Conservation (phyloP, 2,113 vertebrate genomes). For the Coturnix japonica region DNA sequence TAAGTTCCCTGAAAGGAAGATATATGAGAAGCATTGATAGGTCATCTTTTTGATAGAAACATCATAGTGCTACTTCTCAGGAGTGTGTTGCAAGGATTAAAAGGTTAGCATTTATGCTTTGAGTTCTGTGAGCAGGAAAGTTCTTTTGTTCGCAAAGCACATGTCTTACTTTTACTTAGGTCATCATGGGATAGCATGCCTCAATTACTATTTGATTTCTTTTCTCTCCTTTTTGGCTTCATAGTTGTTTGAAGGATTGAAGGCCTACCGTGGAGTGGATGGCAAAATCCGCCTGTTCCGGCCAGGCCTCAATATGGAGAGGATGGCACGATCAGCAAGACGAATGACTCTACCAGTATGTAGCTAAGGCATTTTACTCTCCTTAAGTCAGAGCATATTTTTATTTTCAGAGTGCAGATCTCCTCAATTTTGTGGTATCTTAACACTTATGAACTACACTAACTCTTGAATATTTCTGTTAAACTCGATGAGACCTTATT, state of each 20-base stretch:
- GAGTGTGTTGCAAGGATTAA: background rate
- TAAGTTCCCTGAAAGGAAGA: background rate
- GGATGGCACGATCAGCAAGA: conserved; percentile 84
- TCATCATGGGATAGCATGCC: rapidly evolving
- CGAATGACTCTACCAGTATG: conserved; percentile 87
- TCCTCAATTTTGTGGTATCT: background rate
- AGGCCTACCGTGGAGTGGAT: conserved; percentile 88
- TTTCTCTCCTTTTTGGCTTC: background rate
- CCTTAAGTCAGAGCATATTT: background rate
- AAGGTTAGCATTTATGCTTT: background rate
- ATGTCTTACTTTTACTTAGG: background rate
- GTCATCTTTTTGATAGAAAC: background rate
- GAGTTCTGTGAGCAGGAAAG: background rate
- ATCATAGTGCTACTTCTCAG: background rate
- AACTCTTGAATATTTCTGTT: background rate
- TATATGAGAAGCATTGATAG: background rate
- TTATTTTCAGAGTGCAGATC: background rate
- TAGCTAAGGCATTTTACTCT: background rate
- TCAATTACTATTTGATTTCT: background rate
- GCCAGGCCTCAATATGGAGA: conserved; percentile 87
- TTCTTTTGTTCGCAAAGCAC: background rate
- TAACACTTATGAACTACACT: background rate
- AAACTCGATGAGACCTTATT: background rate
- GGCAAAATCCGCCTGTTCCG: conserved; percentile 88
- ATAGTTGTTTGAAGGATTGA: conserved; percentile 92